Base-by-base conservation (phyloP, 2,888 invertebrate genomes). In the Drosophila niveifrons region DNA sequence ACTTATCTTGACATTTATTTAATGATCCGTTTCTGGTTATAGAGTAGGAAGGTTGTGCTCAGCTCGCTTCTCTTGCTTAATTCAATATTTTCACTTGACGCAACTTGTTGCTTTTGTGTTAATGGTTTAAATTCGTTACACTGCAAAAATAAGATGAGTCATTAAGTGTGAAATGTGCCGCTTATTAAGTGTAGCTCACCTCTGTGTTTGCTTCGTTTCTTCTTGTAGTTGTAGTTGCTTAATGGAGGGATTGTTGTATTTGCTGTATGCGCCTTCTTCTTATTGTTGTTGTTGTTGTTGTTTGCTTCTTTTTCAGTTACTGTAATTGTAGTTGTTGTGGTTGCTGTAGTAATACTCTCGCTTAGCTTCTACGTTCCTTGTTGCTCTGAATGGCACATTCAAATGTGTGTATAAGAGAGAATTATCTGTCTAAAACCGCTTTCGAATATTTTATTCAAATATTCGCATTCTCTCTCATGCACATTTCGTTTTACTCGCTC, bases 171-270 rank as follows among this genome's bases (percentile, higher is more conserved):
- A 8, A 36, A 29, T 11, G 10, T 36, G 10, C 11, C 15, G 15
- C 18, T 52, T 51, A 47, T 28, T 10, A 36, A 36, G 36, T 36
- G 23, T 23, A 15, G 69, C 72, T 64, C 48, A 73, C 81, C 83
- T 85, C 67, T 56, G 65, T 73, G 47, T 52, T 57, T 55, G 59
- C 46, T 74, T 58, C 52, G 39, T 63, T 51, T 69, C n/a, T n/a
- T 69, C 15, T 41, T 56, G 31, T 51, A 13, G 59, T 58, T 61
- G n/a, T 23, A 57, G 28, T 50, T 74, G 80, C 78, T 89, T 78
- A 80, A 84, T 90, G 89, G 89, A 90, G 90, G 89, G 89, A 90
- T 89, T 90, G 82, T 76, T 85, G 86, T 71, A 76, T 64, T 76
- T 72, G 56, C 57, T 66, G 15, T 47, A 80, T 72, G 82, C 70